Percentiles rank a stretch among this genome's conserved stretches.
Conservation (phyloP, 2,888 invertebrate species). For the Xanthorhoe spadicearia region DNA sequence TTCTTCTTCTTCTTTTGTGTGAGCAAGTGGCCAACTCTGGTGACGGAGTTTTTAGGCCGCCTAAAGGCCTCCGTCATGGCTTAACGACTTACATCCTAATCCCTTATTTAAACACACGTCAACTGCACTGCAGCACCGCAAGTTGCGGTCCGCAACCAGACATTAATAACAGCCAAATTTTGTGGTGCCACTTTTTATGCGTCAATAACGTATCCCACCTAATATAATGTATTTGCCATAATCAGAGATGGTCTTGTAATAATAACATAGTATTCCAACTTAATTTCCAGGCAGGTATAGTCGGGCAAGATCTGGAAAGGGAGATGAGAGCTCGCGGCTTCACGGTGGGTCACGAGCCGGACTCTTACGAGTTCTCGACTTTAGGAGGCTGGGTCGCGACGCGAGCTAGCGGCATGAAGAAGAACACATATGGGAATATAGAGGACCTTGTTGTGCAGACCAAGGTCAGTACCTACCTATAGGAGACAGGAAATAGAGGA, state of each 20-base stretch:
- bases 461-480: constrained; percentile 85
- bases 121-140: too few species aligned
- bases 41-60: too few species aligned
- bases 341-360: constrained; percentile 98
- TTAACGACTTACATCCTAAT: too few species aligned
- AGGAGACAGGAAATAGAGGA: background rate
- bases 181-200: too few species aligned
- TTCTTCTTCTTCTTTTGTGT: too few species aligned
- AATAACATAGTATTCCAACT: background rate
- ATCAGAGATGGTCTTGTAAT: background rate
- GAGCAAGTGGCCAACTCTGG: too few species aligned
- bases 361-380: constrained; percentile 98
- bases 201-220: too few species aligned
- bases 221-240: too few species aligned
- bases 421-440: constrained; percentile 98
- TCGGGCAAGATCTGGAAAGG: constrained; percentile 97
- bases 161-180: too few species aligned
- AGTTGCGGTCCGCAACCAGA: too few species aligned
- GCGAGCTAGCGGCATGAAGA: constrained; percentile 99
- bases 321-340: constrained; percentile 91
- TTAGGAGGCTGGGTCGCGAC: constrained; percentile 99
- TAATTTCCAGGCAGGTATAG: constrained; percentile 93
- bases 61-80: too few species aligned
- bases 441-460: constrained; percentile 97
- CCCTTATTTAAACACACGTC: too few species aligned